Base-by-base conservation (phyloP, 92 coral and sea anemone genomes). In the Meandrina meandrites region DNA sequence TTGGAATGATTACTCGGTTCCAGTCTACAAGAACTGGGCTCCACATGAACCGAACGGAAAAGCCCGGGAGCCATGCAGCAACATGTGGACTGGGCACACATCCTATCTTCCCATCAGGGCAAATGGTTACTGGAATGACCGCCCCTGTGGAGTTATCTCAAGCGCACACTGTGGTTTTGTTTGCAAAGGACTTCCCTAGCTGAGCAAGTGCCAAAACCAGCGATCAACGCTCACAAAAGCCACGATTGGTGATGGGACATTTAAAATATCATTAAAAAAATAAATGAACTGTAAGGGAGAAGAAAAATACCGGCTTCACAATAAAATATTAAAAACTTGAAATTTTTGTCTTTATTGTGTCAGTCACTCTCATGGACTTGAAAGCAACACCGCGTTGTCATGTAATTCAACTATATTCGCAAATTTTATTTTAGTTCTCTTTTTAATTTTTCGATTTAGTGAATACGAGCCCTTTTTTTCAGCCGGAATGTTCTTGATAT, bases 101-200 rank as follows among this genome's bases (percentile, higher is more conserved):
- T 51, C 37, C 40, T 21, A 0, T 14, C 35, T 48, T 47, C 78
- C 79, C 18, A 0, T 1, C 10, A 67, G 60, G 10, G 48, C 71
- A 36, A 35, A 54, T 60, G 88, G 88, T n/a, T 31, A 67, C 31
- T 85, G 88, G 88, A 85, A 85, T 51, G 88, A 85, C 18, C 81
- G 31, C 3, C 30, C 34, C 17, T 85, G 82, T 27, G 35, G 36
- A 32, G 74, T 27, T 0, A 1, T 15, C 15, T 7, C 74, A 28
- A 11, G n/a, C n/a, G n/a, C n/a, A n/a, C n/a, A n/a, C 18, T 4
- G 36, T 68, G 74, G 74, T 32, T 19, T 68, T 13, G 40, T 68
- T 30, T 68, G 74, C 36, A 68, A 68, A 31, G 18, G 4, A 17
- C 40, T 68, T 17, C 8, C 42, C 21, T 70, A 70, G 75, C 75